phyloP scores from a whole-genome alignment of 1,140 invertebrate species.

The Neodiprion fabricii region DNA sequence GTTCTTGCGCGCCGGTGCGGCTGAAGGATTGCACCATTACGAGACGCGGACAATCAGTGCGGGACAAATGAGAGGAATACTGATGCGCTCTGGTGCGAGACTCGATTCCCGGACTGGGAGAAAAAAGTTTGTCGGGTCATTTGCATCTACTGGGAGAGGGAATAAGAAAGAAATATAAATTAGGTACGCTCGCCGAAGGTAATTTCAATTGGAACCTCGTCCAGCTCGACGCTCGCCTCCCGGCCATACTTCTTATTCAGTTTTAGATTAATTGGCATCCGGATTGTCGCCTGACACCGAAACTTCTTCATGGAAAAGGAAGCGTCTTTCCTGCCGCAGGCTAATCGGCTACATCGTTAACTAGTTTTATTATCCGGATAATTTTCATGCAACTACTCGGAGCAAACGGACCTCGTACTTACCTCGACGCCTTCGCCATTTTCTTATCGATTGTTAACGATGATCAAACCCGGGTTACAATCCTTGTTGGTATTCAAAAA shows the following conservation, averaged over 20 bases:
- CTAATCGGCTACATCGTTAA: too few species aligned
- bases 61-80: slow-evolving; percentile 49
- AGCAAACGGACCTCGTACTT: too few species aligned
- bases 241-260: too few species aligned
- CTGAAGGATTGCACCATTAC: slow-evolving; percentile 44
- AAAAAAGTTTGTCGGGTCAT: neutral
- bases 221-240: too few species aligned
- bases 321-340: neutral
- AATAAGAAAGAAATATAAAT: slow-evolving; percentile 3
- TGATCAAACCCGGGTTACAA: too few species aligned
- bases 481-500: neutral
- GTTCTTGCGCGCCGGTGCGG: slow-evolving; percentile 13
- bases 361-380: too few species aligned
- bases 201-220: neutral
- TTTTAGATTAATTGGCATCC: too few species aligned
- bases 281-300: neutral
- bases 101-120: neutral
- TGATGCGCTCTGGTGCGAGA: slow-evolving; percentile 30
- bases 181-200: neutral
- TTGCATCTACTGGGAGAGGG: neutral
- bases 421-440: too few species aligned
- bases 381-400: too few species aligned
- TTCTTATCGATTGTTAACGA: too few species aligned
- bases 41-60: slow-evolving; percentile 45
- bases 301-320: neutral